A percentile compares a stretch with the other conserved stretches of the same genome.
Evolutionary conservation across 2,797 vertebrate genomes (phyloP).

Genomic region (Aulostomus chinensis): DNA sequence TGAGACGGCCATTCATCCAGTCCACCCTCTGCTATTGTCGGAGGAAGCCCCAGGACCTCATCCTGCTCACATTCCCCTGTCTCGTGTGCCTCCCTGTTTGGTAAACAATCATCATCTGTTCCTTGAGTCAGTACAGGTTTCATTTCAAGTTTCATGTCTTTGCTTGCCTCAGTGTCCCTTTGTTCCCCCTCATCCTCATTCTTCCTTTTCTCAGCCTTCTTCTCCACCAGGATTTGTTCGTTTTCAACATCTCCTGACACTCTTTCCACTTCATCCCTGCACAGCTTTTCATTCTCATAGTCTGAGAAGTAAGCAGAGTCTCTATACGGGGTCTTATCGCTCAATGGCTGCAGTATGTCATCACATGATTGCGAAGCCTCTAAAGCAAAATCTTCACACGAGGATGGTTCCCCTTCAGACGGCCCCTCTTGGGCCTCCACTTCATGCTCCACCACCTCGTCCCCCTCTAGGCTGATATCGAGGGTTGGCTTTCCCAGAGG

Average conservation of each 20-base stretch:
- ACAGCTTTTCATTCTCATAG: slow-evolving; percentile 83
- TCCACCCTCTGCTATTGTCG: slow-evolving; percentile 31
- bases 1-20: slow-evolving; percentile 69
- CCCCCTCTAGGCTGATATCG: slow-evolving; percentile 42
- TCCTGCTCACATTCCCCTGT: slow-evolving; percentile 48
- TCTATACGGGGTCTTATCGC: slow-evolving; percentile 86
- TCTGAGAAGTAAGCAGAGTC: slow-evolving; percentile 98
- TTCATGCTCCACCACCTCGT: slow-evolving; percentile 22
- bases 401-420: slow-evolving; percentile 32
- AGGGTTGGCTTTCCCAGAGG: slow-evolving; percentile 57
- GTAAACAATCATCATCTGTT: neutral
- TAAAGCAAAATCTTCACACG: slow-evolving; percentile 26
- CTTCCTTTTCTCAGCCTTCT: slow-evolving; percentile 48
- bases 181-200: slow-evolving; percentile 48
- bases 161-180: slow-evolving; percentile 16
- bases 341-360: slow-evolving; percentile 72
- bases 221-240: slow-evolving; percentile 22
- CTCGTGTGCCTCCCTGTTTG: slow-evolving; percentile 28
- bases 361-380: slow-evolving; percentile 68
- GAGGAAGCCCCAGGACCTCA: slow-evolving; percentile 52
- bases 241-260: slow-evolving; percentile 4
- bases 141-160: slow-evolving; percentile 44
- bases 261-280: slow-evolving; percentile 72
- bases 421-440: neutral
- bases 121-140: too few species aligned